A percentile compares a stretch with the other conserved stretches of the same genome.
phyloP scores from a whole-genome alignment of 2,888 invertebrate species.

The Blomia tropicalis region DNA sequence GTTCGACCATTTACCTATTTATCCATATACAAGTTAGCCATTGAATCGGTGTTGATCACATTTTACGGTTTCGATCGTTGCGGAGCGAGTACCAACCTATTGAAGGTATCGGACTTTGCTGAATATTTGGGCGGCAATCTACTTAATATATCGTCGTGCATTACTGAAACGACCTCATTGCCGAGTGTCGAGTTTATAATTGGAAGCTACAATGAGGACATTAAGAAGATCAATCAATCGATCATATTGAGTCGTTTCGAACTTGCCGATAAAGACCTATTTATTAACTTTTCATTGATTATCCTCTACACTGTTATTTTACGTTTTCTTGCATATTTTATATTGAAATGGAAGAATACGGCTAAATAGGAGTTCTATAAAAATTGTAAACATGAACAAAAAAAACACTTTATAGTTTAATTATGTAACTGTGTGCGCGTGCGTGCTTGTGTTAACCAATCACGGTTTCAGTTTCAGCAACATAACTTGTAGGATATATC shows the following conservation, averaged over 20 bases:
- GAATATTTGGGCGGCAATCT: not conserved
- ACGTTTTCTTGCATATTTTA: constrained; percentile 13
- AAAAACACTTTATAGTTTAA: not conserved
- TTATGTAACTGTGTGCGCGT: too few relatives aligned
- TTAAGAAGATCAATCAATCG: constrained; percentile 5
- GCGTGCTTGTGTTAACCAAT: too few relatives aligned
- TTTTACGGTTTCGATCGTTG: constrained; percentile 20
- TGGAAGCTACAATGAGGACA: constrained; percentile 3
- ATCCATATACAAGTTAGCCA: constrained; percentile 10
- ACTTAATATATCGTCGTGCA: not conserved
- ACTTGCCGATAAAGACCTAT: constrained; percentile 1
- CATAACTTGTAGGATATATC: too few relatives aligned
- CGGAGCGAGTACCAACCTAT: too few relatives aligned
- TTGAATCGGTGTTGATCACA: constrained; percentile 14
- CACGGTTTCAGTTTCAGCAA: too few relatives aligned
- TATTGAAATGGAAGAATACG: constrained; percentile 12
- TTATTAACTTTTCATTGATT: constrained; percentile 12
- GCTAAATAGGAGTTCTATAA: not conserved
- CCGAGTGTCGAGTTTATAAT: not conserved
- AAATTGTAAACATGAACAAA: not conserved
- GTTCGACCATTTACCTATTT: constrained; percentile 17
- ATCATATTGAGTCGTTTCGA: constrained; percentile 12
- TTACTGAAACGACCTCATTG: not conserved
- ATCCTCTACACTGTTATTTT: constrained; percentile 7
- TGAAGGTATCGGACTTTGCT: not conserved